Evolutionary conservation across 1,140 invertebrate genomes (phyloP).

Genomic region (Drosophila tristis): DNA sequence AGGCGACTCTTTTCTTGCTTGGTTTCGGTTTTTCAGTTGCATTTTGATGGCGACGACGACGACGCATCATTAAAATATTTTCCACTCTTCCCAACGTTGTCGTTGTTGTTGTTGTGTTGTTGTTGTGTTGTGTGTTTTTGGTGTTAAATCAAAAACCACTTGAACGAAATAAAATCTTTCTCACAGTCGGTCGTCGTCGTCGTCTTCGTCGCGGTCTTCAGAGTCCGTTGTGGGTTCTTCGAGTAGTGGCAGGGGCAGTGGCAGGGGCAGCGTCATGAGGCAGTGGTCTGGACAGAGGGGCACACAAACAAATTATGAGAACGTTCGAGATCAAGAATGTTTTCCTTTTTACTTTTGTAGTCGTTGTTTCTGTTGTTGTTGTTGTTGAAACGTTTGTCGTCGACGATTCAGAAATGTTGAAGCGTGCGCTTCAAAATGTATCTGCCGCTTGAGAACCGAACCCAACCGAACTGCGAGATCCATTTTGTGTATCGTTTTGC

Average conservation of each 20-base stretch:
- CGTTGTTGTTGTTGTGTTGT: constrained; percentile 4
- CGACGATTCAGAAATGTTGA: constrained; percentile 68
- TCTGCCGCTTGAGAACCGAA: constrained; percentile 39
- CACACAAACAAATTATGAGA: constrained; percentile 78
- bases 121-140: constrained; percentile 47
- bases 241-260: constrained; percentile 20
- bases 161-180: constrained; percentile 82
- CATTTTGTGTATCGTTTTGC: constrained; percentile 52
- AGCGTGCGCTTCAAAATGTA: constrained; percentile 80
- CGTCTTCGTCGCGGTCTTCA: no score
- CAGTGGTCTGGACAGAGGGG: constrained; percentile 4
- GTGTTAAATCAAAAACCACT: constrained; percentile 82
- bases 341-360: constrained; percentile 52
- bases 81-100: constrained; percentile 55
- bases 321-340: constrained; percentile 71
- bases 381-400: constrained; percentile 70
- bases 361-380: constrained; percentile 57
- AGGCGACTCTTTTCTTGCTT: no score
- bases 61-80: constrained; percentile 81
- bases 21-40: constrained; percentile 58
- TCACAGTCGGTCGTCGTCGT: constrained; percentile 63
- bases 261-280: constrained; percentile 1
- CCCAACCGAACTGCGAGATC: constrained; percentile 30
- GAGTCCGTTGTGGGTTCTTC: no score
- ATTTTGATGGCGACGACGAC: constrained; percentile 39